Evolutionary conservation across 1,140 invertebrate genomes (phyloP).

Genomic region (Diprion similis): DNA sequence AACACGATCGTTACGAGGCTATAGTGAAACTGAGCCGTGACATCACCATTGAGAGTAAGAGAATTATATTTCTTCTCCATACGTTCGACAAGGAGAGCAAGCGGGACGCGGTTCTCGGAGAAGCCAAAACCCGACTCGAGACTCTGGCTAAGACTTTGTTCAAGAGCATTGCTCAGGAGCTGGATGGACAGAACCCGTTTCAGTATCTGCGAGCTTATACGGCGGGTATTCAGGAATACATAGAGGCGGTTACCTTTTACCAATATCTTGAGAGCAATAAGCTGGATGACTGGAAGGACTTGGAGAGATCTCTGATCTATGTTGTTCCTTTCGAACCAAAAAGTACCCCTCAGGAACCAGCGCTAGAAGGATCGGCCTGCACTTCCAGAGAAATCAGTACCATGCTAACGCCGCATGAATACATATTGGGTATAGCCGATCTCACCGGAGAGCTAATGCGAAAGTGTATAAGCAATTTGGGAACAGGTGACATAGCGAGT

Average conservation of each 20-base stretch:
- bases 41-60: conserved; percentile 91
- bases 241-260: conserved; percentile 84
- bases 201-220: conserved; percentile 79
- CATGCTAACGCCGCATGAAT: conserved; percentile 65
- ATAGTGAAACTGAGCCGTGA: conserved; percentile 86
- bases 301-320: conserved; percentile 60
- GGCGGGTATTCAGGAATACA: conserved; percentile 83
- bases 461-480: conserved; percentile 83
- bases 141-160: conserved; percentile 70
- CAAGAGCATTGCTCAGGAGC: conserved; percentile 73
- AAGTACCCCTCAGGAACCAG: conserved; percentile 4
- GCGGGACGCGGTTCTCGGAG: conserved; percentile 63
- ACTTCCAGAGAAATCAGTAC: conserved; percentile 27
- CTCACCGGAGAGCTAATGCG: conserved; percentile 91
- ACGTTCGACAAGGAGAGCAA: conserved; percentile 72
- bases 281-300: conserved; percentile 55
- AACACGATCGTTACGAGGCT: conserved; percentile 85
- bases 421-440: conserved; percentile 86
- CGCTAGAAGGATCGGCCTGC: neutral
- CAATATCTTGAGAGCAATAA: conserved; percentile 66
- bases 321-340: conserved; percentile 22
- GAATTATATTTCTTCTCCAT: conserved; percentile 88
- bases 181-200: conserved; percentile 75
- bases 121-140: conserved; percentile 71
- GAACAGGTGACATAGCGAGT: conserved; percentile 76